These are phyloP conservation scores for Altica lythri DNA, from an alignment of 2,888 invertebrate genomes.

Conservation along the genomic window DNA sequence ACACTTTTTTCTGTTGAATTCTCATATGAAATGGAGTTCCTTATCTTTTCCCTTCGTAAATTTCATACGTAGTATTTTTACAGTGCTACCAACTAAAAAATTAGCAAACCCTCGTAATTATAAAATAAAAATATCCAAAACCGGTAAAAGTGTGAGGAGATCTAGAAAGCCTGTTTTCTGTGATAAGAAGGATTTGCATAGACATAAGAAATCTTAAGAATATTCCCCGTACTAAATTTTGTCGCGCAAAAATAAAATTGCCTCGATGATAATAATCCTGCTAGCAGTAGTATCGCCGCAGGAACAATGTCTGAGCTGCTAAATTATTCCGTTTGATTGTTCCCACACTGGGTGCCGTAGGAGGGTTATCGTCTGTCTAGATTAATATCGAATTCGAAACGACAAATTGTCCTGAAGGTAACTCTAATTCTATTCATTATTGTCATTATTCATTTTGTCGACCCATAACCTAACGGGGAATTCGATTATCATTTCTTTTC, in stretches of 20 bases:
- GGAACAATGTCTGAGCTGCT: constrained; percentile 53
- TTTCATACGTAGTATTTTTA: too few species aligned
- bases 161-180: too few species aligned
- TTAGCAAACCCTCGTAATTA: too few species aligned
- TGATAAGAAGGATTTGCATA: too few species aligned
- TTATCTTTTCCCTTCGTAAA: too few species aligned
- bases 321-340: constrained; percentile 54
- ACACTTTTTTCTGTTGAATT: too few species aligned
- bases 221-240: constrained; percentile 12
- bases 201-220: too few species aligned
- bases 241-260: constrained; percentile 24
- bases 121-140: too few species aligned
- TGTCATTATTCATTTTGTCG: constrained; percentile 31
- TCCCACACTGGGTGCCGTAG: constrained; percentile 36
- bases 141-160: too few species aligned
- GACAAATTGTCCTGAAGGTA: constrained; percentile 36
- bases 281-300: constrained; percentile 29
- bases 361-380: constrained; percentile 40
- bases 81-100: too few species aligned
- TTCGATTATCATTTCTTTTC: constrained; percentile 16
- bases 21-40: too few species aligned
- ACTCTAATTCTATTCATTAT: constrained; percentile 39
- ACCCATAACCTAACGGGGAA: constrained; percentile 18
- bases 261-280: constrained; percentile 24
- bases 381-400: constrained; percentile 37